Percentiles rank a stretch among this genome's conserved stretches.
Conservation (phyloP, 2,888 invertebrate species). For the Microctonus aethiopoides region DNA sequence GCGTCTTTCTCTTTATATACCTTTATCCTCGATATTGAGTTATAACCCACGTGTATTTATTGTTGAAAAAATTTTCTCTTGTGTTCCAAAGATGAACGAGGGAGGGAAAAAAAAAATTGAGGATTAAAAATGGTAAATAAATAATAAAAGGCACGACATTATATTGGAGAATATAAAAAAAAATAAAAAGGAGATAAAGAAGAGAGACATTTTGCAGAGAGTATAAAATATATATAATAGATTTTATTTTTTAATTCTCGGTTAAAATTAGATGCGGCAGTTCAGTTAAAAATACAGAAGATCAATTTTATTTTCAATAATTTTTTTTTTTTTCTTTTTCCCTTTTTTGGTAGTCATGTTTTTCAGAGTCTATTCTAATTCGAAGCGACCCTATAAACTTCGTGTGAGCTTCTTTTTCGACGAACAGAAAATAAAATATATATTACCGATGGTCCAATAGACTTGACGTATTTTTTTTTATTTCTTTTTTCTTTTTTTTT, state of each 20-base stretch:
- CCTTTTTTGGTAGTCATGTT: conserved; percentile 21
- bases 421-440: background rate
- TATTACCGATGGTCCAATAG: background rate
- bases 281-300: conserved; percentile 34
- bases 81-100: conserved; percentile 30
- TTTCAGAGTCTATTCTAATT: conserved; percentile 27
- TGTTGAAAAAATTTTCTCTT: conserved; percentile 53
- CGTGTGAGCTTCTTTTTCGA: conserved; percentile 1
- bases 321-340: conserved; percentile 12
- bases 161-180: background rate
- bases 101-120: conserved; percentile 16
- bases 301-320: conserved; percentile 32
- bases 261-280: conserved; percentile 29
- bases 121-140: background rate
- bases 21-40: conserved; percentile 59
- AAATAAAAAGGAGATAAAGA: too few relatives aligned
- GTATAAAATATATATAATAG: too few relatives aligned
- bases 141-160: conserved; percentile 8
- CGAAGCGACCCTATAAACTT: conserved; percentile 22
- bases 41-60: conserved; percentile 62
- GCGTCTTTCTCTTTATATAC: conserved; percentile 33
- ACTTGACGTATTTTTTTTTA: background rate
- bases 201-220: too few relatives aligned
- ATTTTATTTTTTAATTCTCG: too few relatives aligned
- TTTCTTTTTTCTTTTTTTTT: too few relatives aligned